Evolutionary conservation across 1,140 invertebrate genomes (phyloP).

Genomic region (Capitella teleta): DNA sequence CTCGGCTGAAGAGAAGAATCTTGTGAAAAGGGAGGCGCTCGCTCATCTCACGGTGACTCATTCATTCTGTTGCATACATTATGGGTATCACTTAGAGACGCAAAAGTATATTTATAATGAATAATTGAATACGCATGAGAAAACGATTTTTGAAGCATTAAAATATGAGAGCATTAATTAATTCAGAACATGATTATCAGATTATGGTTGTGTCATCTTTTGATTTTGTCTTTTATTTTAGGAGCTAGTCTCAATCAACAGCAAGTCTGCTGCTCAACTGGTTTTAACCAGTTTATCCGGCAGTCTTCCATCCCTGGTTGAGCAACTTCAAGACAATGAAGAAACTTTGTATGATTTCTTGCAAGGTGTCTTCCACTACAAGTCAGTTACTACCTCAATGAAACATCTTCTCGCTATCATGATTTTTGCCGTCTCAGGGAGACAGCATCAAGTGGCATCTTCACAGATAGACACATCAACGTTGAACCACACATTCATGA

Average conservation of each 20-base stretch:
- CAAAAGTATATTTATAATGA: too few species aligned
- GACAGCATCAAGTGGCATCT: constrained; percentile 22
- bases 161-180: too few species aligned
- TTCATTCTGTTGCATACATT: too few species aligned
- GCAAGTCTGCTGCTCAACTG: constrained; percentile 34
- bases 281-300: constrained; percentile 24
- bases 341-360: constrained; percentile 51
- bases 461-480: too few species aligned
- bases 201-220: not conserved
- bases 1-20: too few species aligned
- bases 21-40: too few species aligned
- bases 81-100: too few species aligned
- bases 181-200: too few species aligned
- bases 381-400: constrained; percentile 21
- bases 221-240: constrained; percentile 12
- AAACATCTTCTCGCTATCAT: constrained; percentile 5
- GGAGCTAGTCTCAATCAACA: constrained; percentile 44
- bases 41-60: too few species aligned
- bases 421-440: constrained; percentile 14
- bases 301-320: constrained; percentile 23
- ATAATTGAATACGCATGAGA: too few species aligned
- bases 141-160: too few species aligned
- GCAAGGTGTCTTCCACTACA: constrained; percentile 50
- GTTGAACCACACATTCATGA: constrained; percentile 34
- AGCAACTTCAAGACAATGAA: constrained; percentile 19